Evolutionary conservation across 1,140 invertebrate genomes (phyloP).

Genomic region (Orchestia grillus): DNA sequence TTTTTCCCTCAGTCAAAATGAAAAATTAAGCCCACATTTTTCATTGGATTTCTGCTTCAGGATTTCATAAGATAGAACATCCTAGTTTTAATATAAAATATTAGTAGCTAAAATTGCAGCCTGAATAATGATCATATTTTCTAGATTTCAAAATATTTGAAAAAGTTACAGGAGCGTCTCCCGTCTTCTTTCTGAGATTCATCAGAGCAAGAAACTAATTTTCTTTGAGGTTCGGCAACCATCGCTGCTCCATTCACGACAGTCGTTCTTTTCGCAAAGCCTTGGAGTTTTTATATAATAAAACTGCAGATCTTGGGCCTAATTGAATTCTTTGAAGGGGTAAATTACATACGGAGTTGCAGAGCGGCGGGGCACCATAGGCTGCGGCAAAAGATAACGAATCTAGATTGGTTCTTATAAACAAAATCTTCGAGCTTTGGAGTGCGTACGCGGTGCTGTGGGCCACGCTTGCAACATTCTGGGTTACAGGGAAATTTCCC

Average conservation of each 20-base stretch:
- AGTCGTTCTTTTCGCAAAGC: not conserved
- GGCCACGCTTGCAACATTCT: not conserved
- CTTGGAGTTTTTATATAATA: not conserved
- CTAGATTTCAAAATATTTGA: not conserved
- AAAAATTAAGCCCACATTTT: not conserved
- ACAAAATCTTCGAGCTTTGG: not conserved
- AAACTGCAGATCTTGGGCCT: constrained; percentile 20
- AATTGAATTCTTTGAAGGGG: constrained; percentile 22
- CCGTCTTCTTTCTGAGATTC: not conserved
- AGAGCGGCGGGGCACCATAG: not conserved
- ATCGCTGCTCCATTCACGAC: not conserved
- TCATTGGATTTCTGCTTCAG: not conserved
- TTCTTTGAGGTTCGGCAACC: not conserved
- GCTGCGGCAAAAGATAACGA: not conserved
- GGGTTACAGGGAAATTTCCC: not conserved
- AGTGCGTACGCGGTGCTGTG: not conserved
- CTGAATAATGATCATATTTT: not conserved
- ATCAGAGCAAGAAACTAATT: not conserved
- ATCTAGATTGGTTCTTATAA: not conserved
- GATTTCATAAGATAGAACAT: not conserved
- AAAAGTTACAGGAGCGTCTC: not conserved
- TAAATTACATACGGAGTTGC: not conserved
- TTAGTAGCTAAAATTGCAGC: not conserved
- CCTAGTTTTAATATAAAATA: not conserved
- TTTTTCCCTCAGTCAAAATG: not conserved